phyloP scores from a whole-genome alignment of 1,140 invertebrate species.

The Heliconius hewitsoni region DNA sequence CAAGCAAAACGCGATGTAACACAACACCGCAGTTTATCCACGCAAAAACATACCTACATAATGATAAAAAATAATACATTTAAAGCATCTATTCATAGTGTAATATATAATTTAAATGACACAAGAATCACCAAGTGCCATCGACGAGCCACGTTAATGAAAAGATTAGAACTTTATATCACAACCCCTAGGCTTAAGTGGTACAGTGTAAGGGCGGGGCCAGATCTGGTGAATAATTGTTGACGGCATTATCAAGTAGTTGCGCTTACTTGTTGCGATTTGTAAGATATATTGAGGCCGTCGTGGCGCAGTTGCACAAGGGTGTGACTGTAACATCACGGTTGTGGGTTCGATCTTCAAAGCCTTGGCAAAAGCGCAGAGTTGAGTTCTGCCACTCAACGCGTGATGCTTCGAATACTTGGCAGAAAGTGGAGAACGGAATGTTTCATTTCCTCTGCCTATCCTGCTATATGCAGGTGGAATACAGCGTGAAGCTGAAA shows the following conservation, averaged over 20 bases:
- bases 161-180: slow-evolving; percentile 48
- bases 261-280: too few relatives aligned
- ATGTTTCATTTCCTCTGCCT: too few relatives aligned
- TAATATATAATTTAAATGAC: background rate
- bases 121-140: slow-evolving; percentile 32
- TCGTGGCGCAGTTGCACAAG: too few relatives aligned
- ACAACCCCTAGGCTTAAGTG: slow-evolving; percentile 41
- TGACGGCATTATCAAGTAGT: background rate
- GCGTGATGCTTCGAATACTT: too few relatives aligned
- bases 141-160: slow-evolving; percentile 46
- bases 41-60: too few relatives aligned
- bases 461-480: too few relatives aligned
- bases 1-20: too few relatives aligned
- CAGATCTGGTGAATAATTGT: slow-evolving; percentile 30
- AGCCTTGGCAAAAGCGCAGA: background rate
- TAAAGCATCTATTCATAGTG: too few relatives aligned
- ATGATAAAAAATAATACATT: too few relatives aligned
- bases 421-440: too few relatives aligned
- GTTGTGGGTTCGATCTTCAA: background rate
- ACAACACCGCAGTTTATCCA: too few relatives aligned
- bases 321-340: background rate
- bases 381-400: background rate
- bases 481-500: too few relatives aligned
- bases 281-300: background rate
- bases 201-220: slow-evolving; percentile 39